phyloP scores from a whole-genome alignment of 2,797 vertebrate genomes.

The Catamblyrhynchus diadema region DNA sequence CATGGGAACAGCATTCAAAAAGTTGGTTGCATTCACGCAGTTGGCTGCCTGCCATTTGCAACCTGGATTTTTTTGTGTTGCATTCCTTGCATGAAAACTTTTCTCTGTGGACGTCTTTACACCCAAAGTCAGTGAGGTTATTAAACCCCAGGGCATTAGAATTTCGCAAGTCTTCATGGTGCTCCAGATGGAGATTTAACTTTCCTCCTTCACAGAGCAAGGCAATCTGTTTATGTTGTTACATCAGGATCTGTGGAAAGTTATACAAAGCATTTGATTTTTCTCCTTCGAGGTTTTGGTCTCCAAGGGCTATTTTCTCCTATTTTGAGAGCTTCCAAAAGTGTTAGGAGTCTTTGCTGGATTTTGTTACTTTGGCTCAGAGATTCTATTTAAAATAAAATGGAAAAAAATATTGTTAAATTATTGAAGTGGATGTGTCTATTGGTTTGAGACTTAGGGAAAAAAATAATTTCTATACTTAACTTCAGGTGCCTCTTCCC shows the following conservation, averaged over 20 bases:
- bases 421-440: neutral
- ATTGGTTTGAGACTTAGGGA: neutral
- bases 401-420: neutral
- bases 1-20: neutral
- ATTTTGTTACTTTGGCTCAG: neutral
- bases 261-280: neutral
- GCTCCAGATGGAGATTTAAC: neutral
- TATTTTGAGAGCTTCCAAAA: neutral
- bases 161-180: neutral
- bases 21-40: neutral
- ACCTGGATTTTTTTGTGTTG: neutral
- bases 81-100: neutral
- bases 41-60: neutral
- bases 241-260: neutral
- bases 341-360: neutral
- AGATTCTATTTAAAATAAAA: neutral
- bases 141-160: neutral
- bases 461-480: neutral
- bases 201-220: neutral
- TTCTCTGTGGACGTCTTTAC: neutral
- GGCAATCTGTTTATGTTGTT: neutral
- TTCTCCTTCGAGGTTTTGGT: neutral
- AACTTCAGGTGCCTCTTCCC: neutral
- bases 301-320: neutral
- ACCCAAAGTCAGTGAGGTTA: neutral